A percentile compares a stretch with the other conserved stretches of the same genome.
Evolutionary conservation across 2,888 invertebrate species (phyloP).

Genomic region (Aleiodes alternator): DNA sequence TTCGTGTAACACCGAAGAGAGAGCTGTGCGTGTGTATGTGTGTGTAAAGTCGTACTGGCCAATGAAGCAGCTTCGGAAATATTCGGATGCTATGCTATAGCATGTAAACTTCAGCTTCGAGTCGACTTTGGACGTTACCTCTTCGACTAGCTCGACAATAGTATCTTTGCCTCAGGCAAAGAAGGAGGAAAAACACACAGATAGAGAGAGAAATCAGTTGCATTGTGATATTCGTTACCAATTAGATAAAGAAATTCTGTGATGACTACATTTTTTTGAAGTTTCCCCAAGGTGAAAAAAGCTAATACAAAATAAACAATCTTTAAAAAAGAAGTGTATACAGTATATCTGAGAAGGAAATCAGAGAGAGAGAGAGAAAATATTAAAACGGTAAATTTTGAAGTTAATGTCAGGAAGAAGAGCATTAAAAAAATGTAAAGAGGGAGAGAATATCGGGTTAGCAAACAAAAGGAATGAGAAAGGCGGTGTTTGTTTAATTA

Average conservation of each 20-base stretch:
- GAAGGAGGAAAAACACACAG: neutral
- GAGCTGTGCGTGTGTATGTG: no score
- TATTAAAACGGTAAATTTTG: conserved; percentile 6
- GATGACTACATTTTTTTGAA: conserved; percentile 14
- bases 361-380: neutral
- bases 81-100: no score
- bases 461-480: neutral
- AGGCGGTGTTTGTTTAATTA: conserved; percentile 5
- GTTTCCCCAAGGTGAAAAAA: neutral
- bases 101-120: no score
- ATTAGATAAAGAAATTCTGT: neutral
- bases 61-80: no score
- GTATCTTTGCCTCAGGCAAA: neutral
- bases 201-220: neutral
- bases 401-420: conserved; percentile 4
- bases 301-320: neutral
- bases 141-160: no score
- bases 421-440: neutral
- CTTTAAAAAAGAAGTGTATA: neutral
- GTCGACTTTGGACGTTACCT: no score
- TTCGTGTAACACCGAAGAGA: no score
- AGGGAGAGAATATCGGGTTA: neutral
- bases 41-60: no score
- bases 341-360: neutral
- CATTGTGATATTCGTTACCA: conserved; percentile 1